These are phyloP conservation scores for Chelonus formosanus DNA, from an alignment of 2,888 invertebrate species.

Conservation along the genomic window DNA sequence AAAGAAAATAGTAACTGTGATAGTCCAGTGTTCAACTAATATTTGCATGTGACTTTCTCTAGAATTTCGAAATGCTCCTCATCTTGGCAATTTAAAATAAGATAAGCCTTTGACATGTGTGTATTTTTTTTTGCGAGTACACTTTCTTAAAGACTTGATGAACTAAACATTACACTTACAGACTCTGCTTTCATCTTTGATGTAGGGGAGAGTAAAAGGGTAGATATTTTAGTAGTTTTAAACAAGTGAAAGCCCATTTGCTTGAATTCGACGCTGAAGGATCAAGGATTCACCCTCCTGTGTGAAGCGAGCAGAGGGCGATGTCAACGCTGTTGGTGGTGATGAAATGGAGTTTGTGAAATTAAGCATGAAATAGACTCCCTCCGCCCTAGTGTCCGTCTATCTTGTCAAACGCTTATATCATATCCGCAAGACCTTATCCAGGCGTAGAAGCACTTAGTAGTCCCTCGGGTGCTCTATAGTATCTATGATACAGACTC, in stretches of 20 bases:
- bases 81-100: too few relatives aligned
- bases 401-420: conserved; percentile 53
- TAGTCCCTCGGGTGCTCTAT: conserved; percentile 11
- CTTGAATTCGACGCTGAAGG: background rate
- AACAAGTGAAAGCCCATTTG: background rate
- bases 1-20: conserved; percentile 57
- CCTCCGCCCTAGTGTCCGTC: conserved; percentile 58
- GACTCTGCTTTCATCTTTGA: too few relatives aligned
- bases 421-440: conserved; percentile 39
- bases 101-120: too few relatives aligned
- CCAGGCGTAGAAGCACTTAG: conserved; percentile 14
- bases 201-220: too few relatives aligned
- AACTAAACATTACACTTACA: too few relatives aligned
- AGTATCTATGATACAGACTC: conserved; percentile 24
- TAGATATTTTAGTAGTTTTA: too few relatives aligned
- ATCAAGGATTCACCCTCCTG: conserved; percentile 1
- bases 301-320: conserved; percentile 31
- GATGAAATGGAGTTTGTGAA: conserved; percentile 64
- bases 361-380: conserved; percentile 67
- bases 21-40: conserved; percentile 62
- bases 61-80: conserved; percentile 43
- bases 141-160: too few relatives aligned
- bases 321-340: conserved; percentile 43
- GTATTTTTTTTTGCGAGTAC: too few relatives aligned
- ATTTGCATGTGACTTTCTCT: conserved; percentile 58